These are phyloP conservation scores for Agonum fuliginosum DNA, from an alignment of 2,888 invertebrate species.

Conservation along the genomic window DNA sequence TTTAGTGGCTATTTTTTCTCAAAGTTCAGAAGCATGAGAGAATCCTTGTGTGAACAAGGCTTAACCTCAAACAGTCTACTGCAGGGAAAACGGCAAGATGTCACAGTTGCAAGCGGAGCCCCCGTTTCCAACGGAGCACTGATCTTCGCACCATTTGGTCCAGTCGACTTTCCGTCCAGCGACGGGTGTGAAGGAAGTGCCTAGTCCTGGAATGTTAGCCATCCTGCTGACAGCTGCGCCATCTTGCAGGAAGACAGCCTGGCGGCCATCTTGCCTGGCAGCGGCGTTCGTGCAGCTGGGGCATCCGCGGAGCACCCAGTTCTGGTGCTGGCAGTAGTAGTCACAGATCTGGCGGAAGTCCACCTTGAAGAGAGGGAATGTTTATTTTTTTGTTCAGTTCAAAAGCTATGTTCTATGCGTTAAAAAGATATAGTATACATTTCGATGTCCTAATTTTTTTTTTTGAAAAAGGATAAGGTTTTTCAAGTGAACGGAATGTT, in stretches of 20 bases:
- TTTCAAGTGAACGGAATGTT: too few species aligned
- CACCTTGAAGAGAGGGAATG: conserved; percentile 57
- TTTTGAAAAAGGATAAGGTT: too few species aligned
- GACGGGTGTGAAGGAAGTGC: conserved; percentile 45
- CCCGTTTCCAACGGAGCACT: conserved; percentile 82
- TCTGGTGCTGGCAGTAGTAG: conserved; percentile 73
- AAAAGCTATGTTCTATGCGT: too few species aligned
- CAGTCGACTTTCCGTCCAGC: conserved; percentile 72
- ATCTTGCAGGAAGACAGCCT: conserved; percentile 49
- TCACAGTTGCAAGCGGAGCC: conserved; percentile 87
- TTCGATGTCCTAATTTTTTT: too few species aligned
- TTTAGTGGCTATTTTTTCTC: too few species aligned
- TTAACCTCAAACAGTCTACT: conserved; percentile 66
- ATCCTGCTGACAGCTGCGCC: conserved; percentile 53
- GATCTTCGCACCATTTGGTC: conserved; percentile 79
- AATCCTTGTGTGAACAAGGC: too few species aligned
- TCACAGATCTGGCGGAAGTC: conserved; percentile 75
- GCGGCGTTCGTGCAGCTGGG: conserved; percentile 74
- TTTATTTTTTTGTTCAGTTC: too few species aligned
- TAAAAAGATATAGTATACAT: too few species aligned
- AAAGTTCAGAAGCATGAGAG: too few species aligned
- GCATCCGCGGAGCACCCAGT: conserved; percentile 69
- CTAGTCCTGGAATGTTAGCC: conserved; percentile 54
- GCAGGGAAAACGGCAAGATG: conserved; percentile 76
- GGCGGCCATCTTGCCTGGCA: conserved; percentile 44